Conservation (phyloP, 2,888 invertebrate genomes). For the Parnassius apollo region DNA sequence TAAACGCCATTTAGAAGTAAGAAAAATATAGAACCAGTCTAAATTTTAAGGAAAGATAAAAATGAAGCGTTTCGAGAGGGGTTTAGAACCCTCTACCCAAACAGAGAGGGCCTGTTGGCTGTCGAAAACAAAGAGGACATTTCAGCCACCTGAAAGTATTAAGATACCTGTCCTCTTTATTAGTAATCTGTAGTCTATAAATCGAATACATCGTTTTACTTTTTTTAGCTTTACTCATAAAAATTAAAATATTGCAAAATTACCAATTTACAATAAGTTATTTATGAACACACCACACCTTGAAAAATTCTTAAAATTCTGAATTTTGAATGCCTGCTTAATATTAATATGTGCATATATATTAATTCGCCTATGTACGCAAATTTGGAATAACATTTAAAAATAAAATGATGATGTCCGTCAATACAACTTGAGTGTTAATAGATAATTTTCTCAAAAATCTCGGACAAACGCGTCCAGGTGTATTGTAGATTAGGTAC, state of each 20-base stretch:
- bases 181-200: constrained; percentile 28
- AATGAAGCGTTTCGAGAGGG: constrained; percentile 77
- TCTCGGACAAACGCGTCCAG: constrained; percentile 40
- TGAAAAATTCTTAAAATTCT: no score
- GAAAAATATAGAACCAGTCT: constrained; percentile 53
- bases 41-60: constrained; percentile 73
- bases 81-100: constrained; percentile 62
- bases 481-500: constrained; percentile 56
- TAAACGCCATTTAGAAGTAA: no score
- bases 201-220: not conserved
- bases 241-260: no score
- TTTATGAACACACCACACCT: no score
- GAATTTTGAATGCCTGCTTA: no score
- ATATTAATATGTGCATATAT: no score
- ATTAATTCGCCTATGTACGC: no score
- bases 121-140: constrained; percentile 70
- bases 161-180: constrained; percentile 42
- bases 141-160: constrained; percentile 43
- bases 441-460: constrained; percentile 9
- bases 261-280: no score
- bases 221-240: not conserved
- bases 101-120: constrained; percentile 63
- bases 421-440: not conserved
- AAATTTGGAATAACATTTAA: no score
- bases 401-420: not conserved